Evolutionary conservation across 1,140 invertebrate species (phyloP).

Genomic region (Megalonaias nervosa): DNA sequence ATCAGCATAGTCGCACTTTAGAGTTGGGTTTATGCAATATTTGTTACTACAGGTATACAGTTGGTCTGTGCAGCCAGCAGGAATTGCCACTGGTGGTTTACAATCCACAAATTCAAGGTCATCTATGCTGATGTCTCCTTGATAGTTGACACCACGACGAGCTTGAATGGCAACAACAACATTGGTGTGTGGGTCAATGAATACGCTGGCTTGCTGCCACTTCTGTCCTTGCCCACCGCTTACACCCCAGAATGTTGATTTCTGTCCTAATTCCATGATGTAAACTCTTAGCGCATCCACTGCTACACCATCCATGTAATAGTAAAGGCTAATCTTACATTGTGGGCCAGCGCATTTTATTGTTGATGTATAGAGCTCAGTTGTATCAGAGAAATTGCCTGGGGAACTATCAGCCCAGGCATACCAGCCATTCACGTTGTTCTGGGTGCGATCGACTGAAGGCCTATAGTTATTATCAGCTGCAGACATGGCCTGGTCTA

Average conservation of each 20-base stretch:
- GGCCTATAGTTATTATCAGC: slow-evolving; percentile 31
- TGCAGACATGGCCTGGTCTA: slow-evolving; percentile 33
- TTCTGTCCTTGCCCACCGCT: slow-evolving; percentile 39
- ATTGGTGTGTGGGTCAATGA: slow-evolving; percentile 46
- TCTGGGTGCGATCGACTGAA: slow-evolving; percentile 30
- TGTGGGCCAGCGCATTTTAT: slow-evolving; percentile 57
- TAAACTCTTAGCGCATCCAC: slow-evolving; percentile 52
- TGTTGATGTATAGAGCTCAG: slow-evolving; percentile 43
- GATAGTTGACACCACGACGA: slow-evolving; percentile 38
- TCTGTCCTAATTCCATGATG: slow-evolving; percentile 27
- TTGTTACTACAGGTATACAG: slow-evolving; percentile 47
- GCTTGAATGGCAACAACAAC: slow-evolving; percentile 47
- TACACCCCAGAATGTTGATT: slow-evolving; percentile 33
- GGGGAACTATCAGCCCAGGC: slow-evolving; percentile 48
- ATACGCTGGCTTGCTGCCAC: slow-evolving; percentile 48
- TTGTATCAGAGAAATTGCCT: slow-evolving; percentile 42
- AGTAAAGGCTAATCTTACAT: slow-evolving; percentile 52
- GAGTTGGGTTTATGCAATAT: slow-evolving; percentile 45
- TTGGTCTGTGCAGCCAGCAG: slow-evolving; percentile 21
- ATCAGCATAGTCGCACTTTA: slow-evolving; percentile 52
- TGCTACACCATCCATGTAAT: slow-evolving; percentile 54
- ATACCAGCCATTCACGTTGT: slow-evolving; percentile 40
- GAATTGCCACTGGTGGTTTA: slow-evolving; percentile 27
- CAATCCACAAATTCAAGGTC: slow-evolving; percentile 55
- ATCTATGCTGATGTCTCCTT: slow-evolving; percentile 54